Evolutionary conservation across 1,140 invertebrate genomes (phyloP).

Genomic region (Halictus rubicundus): DNA sequence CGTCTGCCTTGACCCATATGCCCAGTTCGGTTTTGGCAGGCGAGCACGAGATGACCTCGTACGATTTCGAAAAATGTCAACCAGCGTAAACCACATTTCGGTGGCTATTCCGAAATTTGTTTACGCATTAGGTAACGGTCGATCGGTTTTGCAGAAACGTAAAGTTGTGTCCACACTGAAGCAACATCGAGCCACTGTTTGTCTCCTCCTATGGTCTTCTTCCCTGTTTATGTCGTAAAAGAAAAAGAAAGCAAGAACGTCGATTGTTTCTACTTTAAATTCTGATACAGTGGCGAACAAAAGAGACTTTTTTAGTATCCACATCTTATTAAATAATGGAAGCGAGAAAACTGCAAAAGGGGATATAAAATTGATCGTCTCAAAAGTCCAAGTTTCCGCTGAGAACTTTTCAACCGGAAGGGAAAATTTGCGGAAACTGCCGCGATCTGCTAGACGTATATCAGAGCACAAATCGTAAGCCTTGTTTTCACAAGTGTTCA

Average conservation of each 20-base stretch:
- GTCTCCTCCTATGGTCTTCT: too few species aligned
- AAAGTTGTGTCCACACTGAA: too few species aligned
- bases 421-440: background rate
- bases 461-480: constrained; percentile 28
- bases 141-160: background rate
- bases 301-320: too few species aligned
- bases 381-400: too few species aligned
- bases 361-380: too few species aligned
- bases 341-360: too few species aligned
- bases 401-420: background rate
- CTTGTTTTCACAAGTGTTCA: constrained; percentile 45
- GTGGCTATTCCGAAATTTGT: background rate
- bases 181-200: too few species aligned
- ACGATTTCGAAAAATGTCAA: constrained; percentile 10
- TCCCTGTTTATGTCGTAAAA: too few species aligned
- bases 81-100: background rate
- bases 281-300: background rate
- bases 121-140: background rate
- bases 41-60: background rate
- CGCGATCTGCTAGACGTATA: background rate
- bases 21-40: background rate
- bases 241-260: too few species aligned
- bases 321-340: too few species aligned
- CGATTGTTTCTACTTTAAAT: background rate
- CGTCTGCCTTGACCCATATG: background rate